Conservation (phyloP, 2,113 vertebrate species). For the Psilopsiagon aurifrons region DNA sequence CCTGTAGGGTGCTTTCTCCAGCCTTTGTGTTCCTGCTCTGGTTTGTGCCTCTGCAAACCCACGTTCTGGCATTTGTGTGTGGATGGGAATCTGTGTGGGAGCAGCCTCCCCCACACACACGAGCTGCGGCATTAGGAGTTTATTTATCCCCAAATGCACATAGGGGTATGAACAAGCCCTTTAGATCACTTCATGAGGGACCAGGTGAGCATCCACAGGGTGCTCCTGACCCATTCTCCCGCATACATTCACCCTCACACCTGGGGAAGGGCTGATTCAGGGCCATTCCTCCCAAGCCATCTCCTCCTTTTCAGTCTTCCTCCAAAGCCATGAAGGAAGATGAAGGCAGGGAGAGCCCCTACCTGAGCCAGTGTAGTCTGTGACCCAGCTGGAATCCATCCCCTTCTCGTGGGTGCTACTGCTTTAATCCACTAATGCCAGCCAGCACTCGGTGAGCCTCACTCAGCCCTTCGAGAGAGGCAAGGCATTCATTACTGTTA, state of each 20-base stretch:
- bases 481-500: slow-evolving; percentile 33
- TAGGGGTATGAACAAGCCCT: neutral
- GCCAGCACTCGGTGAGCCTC: neutral
- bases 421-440: neutral
- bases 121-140: neutral
- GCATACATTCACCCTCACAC: neutral
- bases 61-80: neutral
- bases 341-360: neutral
- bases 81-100: neutral
- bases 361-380: rapidly evolving
- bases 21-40: neutral
- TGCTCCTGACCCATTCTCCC: neutral
- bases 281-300: neutral
- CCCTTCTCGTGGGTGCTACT: neutral
- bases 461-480: slow-evolving; percentile 29
- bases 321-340: neutral
- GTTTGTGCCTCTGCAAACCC: neutral
- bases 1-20: neutral
- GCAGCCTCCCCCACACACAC: neutral
- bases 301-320: neutral
- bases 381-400: neutral
- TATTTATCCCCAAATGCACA: neutral
- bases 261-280: neutral
- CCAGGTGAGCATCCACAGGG: neutral
- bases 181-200: neutral